Evolutionary conservation across 2,113 vertebrate genomes (phyloP), one percentile per base, ranked within the genome.

Genomic region (Tamias sibiricus): DNA sequence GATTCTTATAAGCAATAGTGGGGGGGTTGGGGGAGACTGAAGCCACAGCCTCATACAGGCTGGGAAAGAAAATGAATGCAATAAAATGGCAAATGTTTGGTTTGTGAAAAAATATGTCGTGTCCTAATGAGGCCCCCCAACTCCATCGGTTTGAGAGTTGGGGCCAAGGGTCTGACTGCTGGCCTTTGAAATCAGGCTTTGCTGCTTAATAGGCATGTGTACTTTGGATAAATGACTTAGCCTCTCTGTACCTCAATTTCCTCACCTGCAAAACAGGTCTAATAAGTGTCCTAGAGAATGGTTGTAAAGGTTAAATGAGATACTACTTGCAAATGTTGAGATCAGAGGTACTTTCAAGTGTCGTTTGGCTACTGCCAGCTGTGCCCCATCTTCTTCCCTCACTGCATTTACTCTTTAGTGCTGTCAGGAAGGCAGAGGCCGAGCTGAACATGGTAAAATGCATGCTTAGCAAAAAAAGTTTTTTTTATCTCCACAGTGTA

Each of bases 1-100:
- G 75, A 72, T 81, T 87, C 83, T 91, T 90, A 28, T 10, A 94
- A 95, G 68, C 68, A 64, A 14, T 28, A 62, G 72, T 76, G 87
- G 91, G 49, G 37, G 47, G 11, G 13, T 10, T 49, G 47, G 47
- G 47, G 47, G 47, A 2, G 11, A 49, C 42, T 88, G 52, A 87
- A 90, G 85, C 79, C 59, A 71, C 26, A 30, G 47, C 8, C 59
- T 85, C 49, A 4, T 22, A 74, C 24, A 81, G 88, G 84, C 40
- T 19, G 40, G 12, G 42, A 42, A 72, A 87, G 81, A 59, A 91
- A 85, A 74, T 26, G 28, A 47, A 81, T 26, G 13, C 74, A 44
- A 83, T 94, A n/a, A 82, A 66, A 42, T 44, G 22, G 59, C 49
- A 82, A 59, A 71, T 77, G 57, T 20, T 72, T 68, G 77, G 20